phyloP scores from a whole-genome alignment of 92 coral and sea anemone genomes.

The Epizoanthus rinbou region DNA sequence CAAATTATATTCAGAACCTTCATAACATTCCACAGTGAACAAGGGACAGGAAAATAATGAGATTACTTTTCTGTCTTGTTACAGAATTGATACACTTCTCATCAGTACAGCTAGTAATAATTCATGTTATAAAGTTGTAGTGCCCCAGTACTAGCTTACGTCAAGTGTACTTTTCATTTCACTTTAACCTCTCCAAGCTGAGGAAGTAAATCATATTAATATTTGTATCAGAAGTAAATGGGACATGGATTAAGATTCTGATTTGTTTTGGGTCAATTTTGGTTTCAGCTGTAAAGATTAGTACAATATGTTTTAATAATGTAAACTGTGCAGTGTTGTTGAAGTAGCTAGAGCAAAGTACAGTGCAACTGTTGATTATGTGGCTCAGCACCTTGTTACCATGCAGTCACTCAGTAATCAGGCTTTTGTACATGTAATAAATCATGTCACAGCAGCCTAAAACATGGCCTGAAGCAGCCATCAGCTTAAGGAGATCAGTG shows the following conservation, averaged over 20 bases:
- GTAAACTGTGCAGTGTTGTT: background rate
- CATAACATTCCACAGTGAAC: background rate
- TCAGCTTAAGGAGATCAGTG: too few relatives aligned
- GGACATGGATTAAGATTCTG: too few relatives aligned
- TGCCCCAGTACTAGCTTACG: too few relatives aligned
- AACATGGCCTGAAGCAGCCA: background rate
- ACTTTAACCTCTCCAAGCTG: too few relatives aligned
- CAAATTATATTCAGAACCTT: background rate
- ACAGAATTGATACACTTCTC: background rate
- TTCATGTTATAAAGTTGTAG: background rate
- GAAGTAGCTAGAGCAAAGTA: background rate
- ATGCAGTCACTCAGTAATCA: background rate
- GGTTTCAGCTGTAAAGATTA: background rate
- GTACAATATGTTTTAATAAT: background rate
- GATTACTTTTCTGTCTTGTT: background rate
- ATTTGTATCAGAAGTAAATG: too few relatives aligned
- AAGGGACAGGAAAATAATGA: background rate
- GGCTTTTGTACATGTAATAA: background rate
- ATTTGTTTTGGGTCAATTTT: background rate
- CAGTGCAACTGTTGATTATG: background rate
- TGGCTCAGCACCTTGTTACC: background rate
- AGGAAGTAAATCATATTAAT: too few relatives aligned
- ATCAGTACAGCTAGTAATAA: background rate
- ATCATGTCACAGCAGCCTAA: background rate
- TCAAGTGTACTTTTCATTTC: too few relatives aligned